Percentiles rank a stretch among this genome's conserved stretches.
These are phyloP conservation scores for Amyelois transitella DNA, from an alignment of 1,140 invertebrate species.

Conservation along the genomic window DNA sequence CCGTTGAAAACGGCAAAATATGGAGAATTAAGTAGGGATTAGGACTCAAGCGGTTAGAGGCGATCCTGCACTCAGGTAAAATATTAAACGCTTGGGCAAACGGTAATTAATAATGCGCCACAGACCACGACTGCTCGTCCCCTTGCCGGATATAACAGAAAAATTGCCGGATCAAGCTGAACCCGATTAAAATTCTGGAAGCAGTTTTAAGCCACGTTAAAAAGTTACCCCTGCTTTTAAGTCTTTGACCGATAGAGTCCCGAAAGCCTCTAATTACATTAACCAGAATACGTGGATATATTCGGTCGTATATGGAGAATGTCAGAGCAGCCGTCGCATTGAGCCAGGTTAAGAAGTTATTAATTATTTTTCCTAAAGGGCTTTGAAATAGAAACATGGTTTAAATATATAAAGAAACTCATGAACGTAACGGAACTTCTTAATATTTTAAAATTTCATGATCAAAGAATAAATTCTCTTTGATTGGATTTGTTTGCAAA, in stretches of 20 bases:
- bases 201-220: slow-evolving; percentile 30
- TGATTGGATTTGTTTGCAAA: too few relatives aligned
- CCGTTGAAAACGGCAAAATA: slow-evolving; percentile 39
- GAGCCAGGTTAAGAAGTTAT: too few relatives aligned
- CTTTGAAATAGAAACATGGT: too few relatives aligned
- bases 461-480: too few relatives aligned
- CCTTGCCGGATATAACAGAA: slow-evolving; percentile 41
- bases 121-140: slow-evolving; percentile 33
- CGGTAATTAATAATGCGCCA: slow-evolving; percentile 60
- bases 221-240: slow-evolving; percentile 26
- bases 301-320: neutral
- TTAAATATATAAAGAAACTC: too few relatives aligned
- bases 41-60: slow-evolving; percentile 35
- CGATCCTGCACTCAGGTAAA: slow-evolving; percentile 53
- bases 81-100: slow-evolving; percentile 56
- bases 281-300: slow-evolving; percentile 5
- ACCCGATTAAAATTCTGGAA: slow-evolving; percentile 36
- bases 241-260: slow-evolving; percentile 16
- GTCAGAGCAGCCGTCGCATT: neutral
- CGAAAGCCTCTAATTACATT: slow-evolving; percentile 23
- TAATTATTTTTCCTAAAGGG: too few relatives aligned
- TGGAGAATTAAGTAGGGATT: slow-evolving; percentile 54
- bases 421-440: too few relatives aligned
- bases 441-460: too few relatives aligned
- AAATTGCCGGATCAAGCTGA: slow-evolving; percentile 45